Evolutionary conservation across 2,797 vertebrate genomes (phyloP).

Genomic region (Graptemys geographica): DNA sequence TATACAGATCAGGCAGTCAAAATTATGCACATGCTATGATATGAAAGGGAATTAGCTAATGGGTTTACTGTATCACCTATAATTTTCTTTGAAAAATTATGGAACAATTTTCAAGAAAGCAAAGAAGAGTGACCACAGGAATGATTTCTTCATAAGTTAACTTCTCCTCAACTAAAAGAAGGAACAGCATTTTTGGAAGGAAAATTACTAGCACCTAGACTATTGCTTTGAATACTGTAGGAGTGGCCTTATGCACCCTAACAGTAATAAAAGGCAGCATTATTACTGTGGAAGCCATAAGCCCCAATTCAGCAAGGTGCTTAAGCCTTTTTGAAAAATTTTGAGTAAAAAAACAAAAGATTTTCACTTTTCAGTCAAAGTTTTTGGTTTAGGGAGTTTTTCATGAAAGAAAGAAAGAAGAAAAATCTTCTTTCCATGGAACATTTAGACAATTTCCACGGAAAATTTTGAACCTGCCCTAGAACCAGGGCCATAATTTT

Average conservation of each 20-base stretch:
- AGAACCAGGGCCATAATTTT: background rate
- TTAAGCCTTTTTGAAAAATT: background rate
- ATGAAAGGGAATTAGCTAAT: background rate
- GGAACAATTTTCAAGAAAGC: background rate
- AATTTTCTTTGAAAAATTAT: background rate
- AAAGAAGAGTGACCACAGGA: background rate
- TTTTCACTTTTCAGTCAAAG: background rate
- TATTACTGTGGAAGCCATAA: background rate
- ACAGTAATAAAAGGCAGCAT: background rate
- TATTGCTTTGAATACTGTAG: background rate
- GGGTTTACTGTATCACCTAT: background rate
- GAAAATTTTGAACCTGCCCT: background rate
- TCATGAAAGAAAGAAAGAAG: background rate
- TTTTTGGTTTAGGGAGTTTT: background rate
- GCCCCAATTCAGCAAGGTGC: background rate
- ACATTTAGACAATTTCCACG: background rate
- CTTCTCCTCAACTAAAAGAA: background rate
- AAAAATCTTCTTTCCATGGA: background rate
- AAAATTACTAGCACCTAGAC: background rate
- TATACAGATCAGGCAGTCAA: background rate
- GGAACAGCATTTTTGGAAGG: background rate
- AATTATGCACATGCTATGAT: background rate
- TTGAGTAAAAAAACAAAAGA: background rate
- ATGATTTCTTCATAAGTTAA: background rate
- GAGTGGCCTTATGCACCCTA: background rate